These are phyloP conservation scores for Colletes latitarsis DNA, from an alignment of 1,140 invertebrate genomes.

Conservation along the genomic window DNA sequence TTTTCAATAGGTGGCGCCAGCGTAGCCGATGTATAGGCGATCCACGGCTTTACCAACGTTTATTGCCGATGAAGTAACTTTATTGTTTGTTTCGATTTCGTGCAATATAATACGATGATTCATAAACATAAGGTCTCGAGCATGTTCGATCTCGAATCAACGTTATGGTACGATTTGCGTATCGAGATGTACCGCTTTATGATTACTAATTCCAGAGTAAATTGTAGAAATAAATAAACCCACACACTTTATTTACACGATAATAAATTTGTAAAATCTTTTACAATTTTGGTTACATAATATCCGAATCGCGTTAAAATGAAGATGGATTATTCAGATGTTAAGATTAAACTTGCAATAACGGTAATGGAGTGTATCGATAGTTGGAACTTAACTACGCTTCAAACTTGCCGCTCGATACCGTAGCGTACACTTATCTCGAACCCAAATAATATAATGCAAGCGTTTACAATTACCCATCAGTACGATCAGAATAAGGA, in stretches of 20 bases:
- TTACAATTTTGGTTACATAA: neutral
- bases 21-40: constrained; percentile 25
- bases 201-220: neutral
- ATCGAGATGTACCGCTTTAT: neutral
- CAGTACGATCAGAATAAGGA: constrained; percentile 4
- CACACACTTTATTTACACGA: neutral
- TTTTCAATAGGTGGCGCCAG: constrained; percentile 78
- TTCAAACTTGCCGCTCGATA: constrained; percentile 26
- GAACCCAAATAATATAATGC: neutral
- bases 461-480: neutral
- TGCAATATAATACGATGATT: neutral
- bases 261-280: neutral
- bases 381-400: neutral
- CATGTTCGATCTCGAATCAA: neutral
- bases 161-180: neutral
- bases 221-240: neutral
- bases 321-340: neutral
- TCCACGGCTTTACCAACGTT: constrained; percentile 32
- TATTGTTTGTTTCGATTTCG: constrained; percentile 9
- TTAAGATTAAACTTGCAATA: neutral
- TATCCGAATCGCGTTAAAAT: too few species aligned
- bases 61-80: constrained; percentile 17
- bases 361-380: neutral
- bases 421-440: neutral
- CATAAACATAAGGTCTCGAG: neutral